Evolutionary conservation across 2,797 vertebrate genomes (phyloP).

Genomic region (Gallinago solitaria): DNA sequence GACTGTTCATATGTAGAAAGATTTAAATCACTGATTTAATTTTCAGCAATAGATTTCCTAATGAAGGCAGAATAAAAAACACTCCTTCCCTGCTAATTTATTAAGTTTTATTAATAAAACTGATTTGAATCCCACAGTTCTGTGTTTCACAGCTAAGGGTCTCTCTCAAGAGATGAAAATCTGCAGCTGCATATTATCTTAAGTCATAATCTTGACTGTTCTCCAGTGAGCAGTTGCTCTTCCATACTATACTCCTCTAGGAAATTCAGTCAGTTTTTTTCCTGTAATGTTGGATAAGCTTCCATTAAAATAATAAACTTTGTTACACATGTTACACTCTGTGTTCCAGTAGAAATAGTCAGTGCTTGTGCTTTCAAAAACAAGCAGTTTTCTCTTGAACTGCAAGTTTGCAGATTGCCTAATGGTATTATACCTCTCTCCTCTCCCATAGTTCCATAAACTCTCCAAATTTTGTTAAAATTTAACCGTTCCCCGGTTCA

Average conservation of each 20-base stretch:
- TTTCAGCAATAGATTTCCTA: background rate
- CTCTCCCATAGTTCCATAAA: background rate
- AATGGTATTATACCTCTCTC: background rate
- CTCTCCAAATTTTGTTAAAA: background rate
- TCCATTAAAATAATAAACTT: background rate
- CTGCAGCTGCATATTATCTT: background rate
- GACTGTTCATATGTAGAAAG: background rate
- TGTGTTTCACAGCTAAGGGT: background rate
- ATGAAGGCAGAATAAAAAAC: background rate
- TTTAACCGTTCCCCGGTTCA: background rate
- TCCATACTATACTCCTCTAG: background rate
- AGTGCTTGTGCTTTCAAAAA: too few species aligned
- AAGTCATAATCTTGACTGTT: background rate
- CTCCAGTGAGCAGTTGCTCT: background rate
- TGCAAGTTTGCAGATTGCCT: background rate
- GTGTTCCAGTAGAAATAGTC: too few species aligned
- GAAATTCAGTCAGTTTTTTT: background rate
- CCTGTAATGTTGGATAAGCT: background rate
- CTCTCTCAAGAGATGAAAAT: background rate
- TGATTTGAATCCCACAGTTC: background rate
- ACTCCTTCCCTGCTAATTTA: background rate
- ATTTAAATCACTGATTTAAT: background rate
- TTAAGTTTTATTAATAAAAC: background rate
- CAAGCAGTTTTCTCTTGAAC: background rate
- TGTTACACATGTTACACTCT: too few species aligned